A percentile compares a stretch with the other conserved stretches of the same genome.
Conservation (phyloP, 2,797 vertebrate genomes). For the Epinephelus malabaricus region DNA sequence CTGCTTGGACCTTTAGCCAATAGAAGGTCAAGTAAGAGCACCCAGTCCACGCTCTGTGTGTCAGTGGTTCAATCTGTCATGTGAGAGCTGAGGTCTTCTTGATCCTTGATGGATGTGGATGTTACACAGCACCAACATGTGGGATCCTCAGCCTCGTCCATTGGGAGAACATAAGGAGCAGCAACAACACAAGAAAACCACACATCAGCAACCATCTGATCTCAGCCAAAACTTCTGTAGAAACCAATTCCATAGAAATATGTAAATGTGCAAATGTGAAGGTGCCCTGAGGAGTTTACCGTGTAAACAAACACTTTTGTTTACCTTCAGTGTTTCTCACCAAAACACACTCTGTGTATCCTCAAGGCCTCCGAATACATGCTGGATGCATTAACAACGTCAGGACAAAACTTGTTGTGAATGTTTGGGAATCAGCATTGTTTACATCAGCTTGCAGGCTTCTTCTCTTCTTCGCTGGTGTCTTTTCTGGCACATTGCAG, state of each 20-base stretch:
- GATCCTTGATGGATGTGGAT: constrained; percentile 56
- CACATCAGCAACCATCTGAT: constrained; percentile 9
- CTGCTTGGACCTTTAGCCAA: constrained; percentile 45
- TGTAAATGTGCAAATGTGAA: constrained; percentile 3
- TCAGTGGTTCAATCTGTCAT: constrained; percentile 65
- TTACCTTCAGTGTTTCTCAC: constrained; percentile 18
- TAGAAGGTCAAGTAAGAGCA: constrained; percentile 73
- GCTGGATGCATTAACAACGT: constrained; percentile 4
- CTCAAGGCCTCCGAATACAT: not conserved
- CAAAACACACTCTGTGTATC: not conserved
- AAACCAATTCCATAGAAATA: not conserved
- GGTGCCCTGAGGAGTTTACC: not conserved
- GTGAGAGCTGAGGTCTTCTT: constrained; percentile 44
- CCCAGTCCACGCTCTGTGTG: constrained; percentile 57
- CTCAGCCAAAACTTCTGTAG: not conserved
- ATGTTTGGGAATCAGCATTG: not conserved
- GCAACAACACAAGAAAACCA: too few relatives aligned
- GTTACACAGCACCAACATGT: constrained; percentile 2
- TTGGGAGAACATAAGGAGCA: constrained; percentile 20
- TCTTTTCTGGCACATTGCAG: not conserved
- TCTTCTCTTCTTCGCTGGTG: not conserved
- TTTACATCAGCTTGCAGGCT: not conserved
- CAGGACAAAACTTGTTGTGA: not conserved
- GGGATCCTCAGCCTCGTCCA: not conserved
- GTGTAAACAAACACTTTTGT: constrained; percentile 17